Base-by-base conservation (phyloP, 2,797 vertebrate species). In the Ispidina picta region DNA sequence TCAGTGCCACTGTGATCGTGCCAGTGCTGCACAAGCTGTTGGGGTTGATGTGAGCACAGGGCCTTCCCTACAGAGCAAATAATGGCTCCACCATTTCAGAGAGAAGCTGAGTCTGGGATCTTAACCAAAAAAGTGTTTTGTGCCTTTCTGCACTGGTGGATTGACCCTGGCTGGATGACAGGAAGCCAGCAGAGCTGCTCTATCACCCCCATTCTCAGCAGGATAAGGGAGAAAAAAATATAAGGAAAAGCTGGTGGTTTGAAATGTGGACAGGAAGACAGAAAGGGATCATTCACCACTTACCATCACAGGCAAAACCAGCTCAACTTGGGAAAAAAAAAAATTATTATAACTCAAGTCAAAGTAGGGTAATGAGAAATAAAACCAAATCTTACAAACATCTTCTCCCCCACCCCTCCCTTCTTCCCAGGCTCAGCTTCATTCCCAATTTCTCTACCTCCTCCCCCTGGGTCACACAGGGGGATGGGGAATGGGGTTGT, bases 1-100 rank as follows among this genome's bases (percentile, higher is more conserved):
- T 99, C 73, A 97, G 97, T 8, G 98, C 99, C 28, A 98, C 98
- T 0, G 97, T 98, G 26, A 5, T 98, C 3, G 98, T 99, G 83
- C 98, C 98, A 0, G 97, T 98, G 93, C 56, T 98, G 16, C 98
- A 98, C 31, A 12, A 94, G 51, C 65, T 98, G 22, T 41, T 99
- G 69, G 98, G 98, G 6, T 69, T 99, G 62, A 85, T 98, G 55
- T 99, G 98, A 99, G 74, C 26, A 5, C 31, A 19, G 35, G 15
- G 2, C 51, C 70, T 75, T 80, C 37, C 75, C 52, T 14, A 31
- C 9, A 0, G 2, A 51, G n/a, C 6, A 5, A 3, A 1, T 15
- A 13, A 12, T 1, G 5, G 56, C 56, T 41, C 3, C 75, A 10
- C 65, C 9, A 4, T 39, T n/a, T 22, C 41, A 6, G 64, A 73